Conservation (phyloP, 1,140 invertebrate species). For the Aphis gossypii region DNA sequence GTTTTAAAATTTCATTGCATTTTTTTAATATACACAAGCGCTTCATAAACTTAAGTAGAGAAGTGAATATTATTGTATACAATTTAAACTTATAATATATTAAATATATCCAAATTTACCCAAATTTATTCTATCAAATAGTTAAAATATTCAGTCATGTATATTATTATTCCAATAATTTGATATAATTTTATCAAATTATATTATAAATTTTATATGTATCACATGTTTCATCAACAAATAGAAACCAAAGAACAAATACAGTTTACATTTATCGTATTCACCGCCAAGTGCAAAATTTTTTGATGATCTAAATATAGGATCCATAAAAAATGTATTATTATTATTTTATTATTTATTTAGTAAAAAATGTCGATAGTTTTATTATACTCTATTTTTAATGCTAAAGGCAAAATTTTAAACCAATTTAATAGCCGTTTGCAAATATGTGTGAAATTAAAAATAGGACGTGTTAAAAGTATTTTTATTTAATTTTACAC, state of each 20-base stretch:
- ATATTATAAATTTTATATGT: neutral
- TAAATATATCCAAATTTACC: neutral
- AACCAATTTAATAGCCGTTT: neutral
- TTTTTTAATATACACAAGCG: neutral
- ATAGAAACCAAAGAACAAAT: neutral
- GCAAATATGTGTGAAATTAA: neutral
- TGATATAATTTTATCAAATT: neutral
- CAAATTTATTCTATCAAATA: neutral
- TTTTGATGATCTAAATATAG: neutral
- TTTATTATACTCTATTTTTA: neutral
- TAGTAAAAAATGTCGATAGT: neutral
- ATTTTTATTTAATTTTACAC: neutral
- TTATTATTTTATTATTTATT: too few species aligned
- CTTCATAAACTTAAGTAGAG: neutral
- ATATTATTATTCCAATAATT: neutral
- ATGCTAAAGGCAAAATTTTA: neutral
- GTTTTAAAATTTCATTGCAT: too few species aligned
- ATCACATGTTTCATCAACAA: neutral
- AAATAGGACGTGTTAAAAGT: neutral
- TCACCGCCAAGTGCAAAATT: neutral
- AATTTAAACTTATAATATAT: neutral
- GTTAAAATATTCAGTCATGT: neutral
- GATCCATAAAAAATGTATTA: neutral
- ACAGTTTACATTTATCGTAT: neutral
- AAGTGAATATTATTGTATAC: too few species aligned